Base-by-base conservation (phyloP, 64 coral and sea anemone genomes). In the Cladopsammia gracilis region DNA sequence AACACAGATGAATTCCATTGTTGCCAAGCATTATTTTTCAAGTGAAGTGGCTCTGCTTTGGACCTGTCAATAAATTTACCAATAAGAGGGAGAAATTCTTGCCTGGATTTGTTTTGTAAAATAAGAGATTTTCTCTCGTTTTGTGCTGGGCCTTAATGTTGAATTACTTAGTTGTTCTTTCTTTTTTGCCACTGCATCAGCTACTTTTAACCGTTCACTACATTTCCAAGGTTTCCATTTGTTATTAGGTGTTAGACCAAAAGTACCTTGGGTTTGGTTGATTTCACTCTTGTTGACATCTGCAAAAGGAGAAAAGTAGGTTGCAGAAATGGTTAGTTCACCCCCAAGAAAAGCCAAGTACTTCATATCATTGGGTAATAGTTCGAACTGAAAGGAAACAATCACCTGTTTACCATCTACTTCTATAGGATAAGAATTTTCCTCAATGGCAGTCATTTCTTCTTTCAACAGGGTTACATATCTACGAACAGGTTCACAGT, bases 141-240 rank as follows among this genome's bases (percentile, higher is more conserved):
- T 62, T 66, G 83, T 57, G 34, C 13, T 13, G 19, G 46, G 77
- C 23, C 23, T 75, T 26, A 92, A 58, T 70, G 34, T 16, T 75
- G 78, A 50, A 64, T 73, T 94, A 54, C 12, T 26, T 42, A 89
- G 49, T 54, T 94, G 10, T 23, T 79, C 53, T 89, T 94, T 94
- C 24, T 81, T 88, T 26, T 88, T 67, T 52, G 46, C 59, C 13
- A 94, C 93, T 34, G 64, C 87, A 73, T 43, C 47, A 75, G 77
- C 93, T 22, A 79, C 82, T 86, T 73, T 87, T 6, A 87, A 19
- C 69, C 93, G 71, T 34, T 83, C n/a, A 43, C 50, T 74, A 25
- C 89, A 94, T 22, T 70, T 89, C 87, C 77, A 92, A 20, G 88
- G 88, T 49, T 96, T 78, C 89, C 94, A 96, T 62, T 91, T 96